These are phyloP conservation scores for Papilio helenus DNA, from an alignment of 1,140 invertebrate species.

Conservation along the genomic window DNA sequence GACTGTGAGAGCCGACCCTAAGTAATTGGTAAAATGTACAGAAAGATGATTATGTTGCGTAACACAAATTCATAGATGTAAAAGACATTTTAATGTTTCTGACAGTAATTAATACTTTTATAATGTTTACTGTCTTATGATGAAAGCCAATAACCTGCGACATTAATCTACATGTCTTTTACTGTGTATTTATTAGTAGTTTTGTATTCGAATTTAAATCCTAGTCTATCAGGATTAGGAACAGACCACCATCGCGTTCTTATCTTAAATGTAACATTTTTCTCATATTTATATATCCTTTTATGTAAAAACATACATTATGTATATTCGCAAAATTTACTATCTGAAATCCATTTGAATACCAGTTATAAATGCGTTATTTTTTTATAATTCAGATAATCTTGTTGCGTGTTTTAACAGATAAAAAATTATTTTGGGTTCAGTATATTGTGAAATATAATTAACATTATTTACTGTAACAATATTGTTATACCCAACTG, in stretches of 20 bases:
- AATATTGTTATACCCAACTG: not conserved
- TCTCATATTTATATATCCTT: not conserved
- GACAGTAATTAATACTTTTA: too few relatives aligned
- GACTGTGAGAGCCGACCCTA: too few relatives aligned
- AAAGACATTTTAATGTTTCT: too few relatives aligned
- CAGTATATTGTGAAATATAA: not conserved
- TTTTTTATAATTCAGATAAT: not conserved
- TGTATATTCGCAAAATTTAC: constrained; percentile 7
- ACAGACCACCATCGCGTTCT: not conserved
- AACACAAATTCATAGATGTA: too few relatives aligned
- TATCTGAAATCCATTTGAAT: constrained; percentile 9
- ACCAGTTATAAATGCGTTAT: not conserved
- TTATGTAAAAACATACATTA: constrained; percentile 22
- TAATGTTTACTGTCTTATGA: too few relatives aligned
- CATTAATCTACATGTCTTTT: not conserved
- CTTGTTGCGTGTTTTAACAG: not conserved
- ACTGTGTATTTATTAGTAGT: not conserved
- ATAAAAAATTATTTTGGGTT: not conserved
- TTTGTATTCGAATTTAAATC: not conserved
- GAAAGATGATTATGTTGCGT: too few relatives aligned
- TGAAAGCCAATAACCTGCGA: not conserved
- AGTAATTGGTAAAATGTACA: too few relatives aligned
- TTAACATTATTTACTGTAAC: not conserved
- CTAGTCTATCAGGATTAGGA: not conserved
- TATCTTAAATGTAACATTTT: constrained; percentile 20